Base-by-base conservation (phyloP, 2,113 vertebrate genomes). In the Scomber colias region DNA sequence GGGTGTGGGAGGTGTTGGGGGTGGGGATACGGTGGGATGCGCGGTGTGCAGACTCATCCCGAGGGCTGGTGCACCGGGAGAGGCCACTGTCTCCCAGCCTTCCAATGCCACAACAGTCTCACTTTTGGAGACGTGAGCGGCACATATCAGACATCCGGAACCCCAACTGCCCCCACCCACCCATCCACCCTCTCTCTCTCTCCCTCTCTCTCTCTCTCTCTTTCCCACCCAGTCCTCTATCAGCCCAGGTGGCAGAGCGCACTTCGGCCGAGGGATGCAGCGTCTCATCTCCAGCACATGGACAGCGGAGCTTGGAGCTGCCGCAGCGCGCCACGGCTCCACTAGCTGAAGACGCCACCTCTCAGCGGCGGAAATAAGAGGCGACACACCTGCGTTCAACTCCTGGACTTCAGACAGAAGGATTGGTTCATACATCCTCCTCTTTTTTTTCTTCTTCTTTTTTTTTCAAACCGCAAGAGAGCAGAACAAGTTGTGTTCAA, bases 191-290 rank as follows among this genome's bases (percentile, higher is more conserved):
- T 54, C 40, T 4, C 16, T 1, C 24, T 8, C 35, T 27, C 11
- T 13, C 40, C n/a, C 40, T 12, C n/a, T 1, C 31, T 50, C 48
- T 50, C 30, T 11, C 60, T 45, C 55, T 57, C 62, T n/a, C 14
- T 45, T 31, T 35, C 64, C 74, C 62, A 75, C 61, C 71, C 86
- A 56, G 69, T 31, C 68, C 79, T 70, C 72, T 82, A 88, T 93
- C 90, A 94, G 91, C 91, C 94, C 93, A 92, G 92, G 89, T 92
- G 87, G 88, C 90, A 91, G 92, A 79, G 84, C 95, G 82, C 94
- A 91, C 83, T 80, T 90, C 83, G 95, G 90, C 93, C 90, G 94
- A 89, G 95, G 95, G 95, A 97, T 96, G 96, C 94, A 95, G 95
- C 95, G 91, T 93, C 91, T 93, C 90, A 90, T 92, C 91, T 93